These are phyloP conservation scores for Phycodurus eques DNA, from an alignment of 2,113 vertebrate genomes.

Conservation along the genomic window DNA sequence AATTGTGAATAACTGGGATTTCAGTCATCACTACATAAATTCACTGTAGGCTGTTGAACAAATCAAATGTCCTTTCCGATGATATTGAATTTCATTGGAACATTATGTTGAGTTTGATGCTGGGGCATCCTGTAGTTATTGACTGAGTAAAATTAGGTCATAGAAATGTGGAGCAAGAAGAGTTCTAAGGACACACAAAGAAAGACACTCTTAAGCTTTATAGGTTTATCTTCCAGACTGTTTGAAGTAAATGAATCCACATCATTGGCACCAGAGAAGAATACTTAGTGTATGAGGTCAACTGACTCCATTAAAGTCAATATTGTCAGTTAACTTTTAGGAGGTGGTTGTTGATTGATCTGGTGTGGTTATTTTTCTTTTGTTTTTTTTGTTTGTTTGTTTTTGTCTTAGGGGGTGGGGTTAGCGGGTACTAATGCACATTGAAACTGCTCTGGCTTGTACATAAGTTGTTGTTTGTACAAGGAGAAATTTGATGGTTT, in stretches of 20 bases:
- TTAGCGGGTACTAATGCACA: conserved; percentile 32
- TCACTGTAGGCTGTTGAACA: background rate
- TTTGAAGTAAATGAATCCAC: conserved; percentile 53
- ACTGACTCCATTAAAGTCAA: conserved; percentile 53
- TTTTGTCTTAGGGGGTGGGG: conserved; percentile 7
- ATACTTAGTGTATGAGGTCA: conserved; percentile 37
- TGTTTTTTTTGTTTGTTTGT: background rate
- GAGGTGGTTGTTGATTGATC: conserved; percentile 59
- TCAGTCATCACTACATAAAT: background rate
- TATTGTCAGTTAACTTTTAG: conserved; percentile 54
- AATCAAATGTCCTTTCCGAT: background rate
- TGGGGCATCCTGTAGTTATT: conserved; percentile 23
- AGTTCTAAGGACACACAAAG: conserved; percentile 47
- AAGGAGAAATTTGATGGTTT: conserved; percentile 47
- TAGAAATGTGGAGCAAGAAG: conserved; percentile 44
- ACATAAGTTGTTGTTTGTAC: conserved; percentile 44
- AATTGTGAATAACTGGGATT: background rate
- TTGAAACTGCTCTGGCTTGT: conserved; percentile 55
- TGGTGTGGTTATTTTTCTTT: conserved; percentile 19
- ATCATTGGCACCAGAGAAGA: conserved; percentile 51
- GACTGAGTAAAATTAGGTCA: conserved; percentile 51
- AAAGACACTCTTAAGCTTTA: conserved; percentile 44
- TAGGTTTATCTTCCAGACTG: conserved; percentile 47
- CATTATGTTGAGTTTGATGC: conserved; percentile 20
- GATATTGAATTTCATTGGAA: background rate